Evolutionary conservation across 2,797 vertebrate species (phyloP).

Genomic region (Coccyzus lansbergi): DNA sequence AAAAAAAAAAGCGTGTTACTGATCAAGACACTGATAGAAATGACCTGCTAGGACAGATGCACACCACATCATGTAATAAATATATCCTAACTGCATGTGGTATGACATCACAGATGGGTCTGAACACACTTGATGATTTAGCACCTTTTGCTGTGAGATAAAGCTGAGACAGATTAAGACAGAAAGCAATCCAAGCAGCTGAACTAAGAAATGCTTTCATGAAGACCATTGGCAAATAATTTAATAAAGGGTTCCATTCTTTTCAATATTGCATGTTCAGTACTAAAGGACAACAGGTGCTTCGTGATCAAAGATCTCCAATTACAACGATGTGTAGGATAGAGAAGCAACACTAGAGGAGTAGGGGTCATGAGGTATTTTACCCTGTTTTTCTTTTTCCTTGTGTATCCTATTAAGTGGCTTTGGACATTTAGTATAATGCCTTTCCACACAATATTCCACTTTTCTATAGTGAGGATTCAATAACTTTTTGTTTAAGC

Average conservation of each 20-base stretch:
- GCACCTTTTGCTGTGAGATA: slow-evolving; percentile 33
- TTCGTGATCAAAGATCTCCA: slow-evolving; percentile 8
- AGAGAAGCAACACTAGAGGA: background rate
- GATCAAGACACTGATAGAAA: background rate
- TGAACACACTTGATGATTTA: slow-evolving; percentile 37
- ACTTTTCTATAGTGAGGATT: background rate
- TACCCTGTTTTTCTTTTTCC: background rate
- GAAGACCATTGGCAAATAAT: slow-evolving; percentile 10
- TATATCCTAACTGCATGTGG: background rate
- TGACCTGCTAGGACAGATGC: slow-evolving; percentile 25
- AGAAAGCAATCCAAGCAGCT: slow-evolving; percentile 15
- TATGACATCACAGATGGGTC: slow-evolving; percentile 24
- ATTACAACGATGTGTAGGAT: background rate
- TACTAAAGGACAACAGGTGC: slow-evolving; percentile 13
- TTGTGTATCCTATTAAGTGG: background rate
- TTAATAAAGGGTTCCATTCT: background rate
- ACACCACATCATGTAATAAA: slow-evolving; percentile 31
- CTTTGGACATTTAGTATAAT: background rate
- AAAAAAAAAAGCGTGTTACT: background rate
- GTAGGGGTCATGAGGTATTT: background rate
- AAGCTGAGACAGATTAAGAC: slow-evolving; percentile 11
- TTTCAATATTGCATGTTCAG: background rate
- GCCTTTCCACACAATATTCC: background rate
- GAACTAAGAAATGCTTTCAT: background rate
- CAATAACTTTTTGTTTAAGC: background rate